These are phyloP conservation scores for Psilopsiagon aymara DNA, from an alignment of 2,113 vertebrate species.

Conservation along the genomic window DNA sequence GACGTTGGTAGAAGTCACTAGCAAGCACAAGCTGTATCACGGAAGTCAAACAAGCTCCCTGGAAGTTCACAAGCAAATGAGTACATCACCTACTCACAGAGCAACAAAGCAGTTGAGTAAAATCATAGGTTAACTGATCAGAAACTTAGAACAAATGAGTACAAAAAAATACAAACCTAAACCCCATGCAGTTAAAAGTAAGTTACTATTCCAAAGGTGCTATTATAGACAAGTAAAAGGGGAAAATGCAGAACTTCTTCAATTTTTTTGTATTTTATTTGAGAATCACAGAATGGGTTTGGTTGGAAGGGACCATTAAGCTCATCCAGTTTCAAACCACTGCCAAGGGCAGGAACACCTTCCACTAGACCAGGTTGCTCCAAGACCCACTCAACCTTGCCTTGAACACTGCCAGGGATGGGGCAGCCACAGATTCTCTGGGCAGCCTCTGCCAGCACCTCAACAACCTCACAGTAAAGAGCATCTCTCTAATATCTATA, in stretches of 20 bases:
- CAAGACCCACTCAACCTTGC: not conserved
- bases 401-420: not conserved
- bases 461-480: not conserved
- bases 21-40: not conserved
- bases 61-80: not conserved
- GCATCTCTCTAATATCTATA: not conserved
- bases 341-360: not conserved
- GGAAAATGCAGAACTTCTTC: not conserved
- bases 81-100: not conserved
- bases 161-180: not conserved
- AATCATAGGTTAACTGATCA: not conserved
- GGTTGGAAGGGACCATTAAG: not conserved
- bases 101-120: not conserved
- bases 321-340: not conserved
- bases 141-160: not conserved
- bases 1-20: accelerated
- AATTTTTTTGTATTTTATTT: not conserved
- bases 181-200: accelerated
- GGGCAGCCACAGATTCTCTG: not conserved
- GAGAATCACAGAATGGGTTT: not conserved
- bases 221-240: not conserved
- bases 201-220: not conserved
- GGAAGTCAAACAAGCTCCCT: not conserved
- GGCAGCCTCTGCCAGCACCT: not conserved
- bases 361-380: not conserved